Evolutionary conservation across 1,140 invertebrate genomes (phyloP).

Genomic region (Oncopodura yosiiana): DNA sequence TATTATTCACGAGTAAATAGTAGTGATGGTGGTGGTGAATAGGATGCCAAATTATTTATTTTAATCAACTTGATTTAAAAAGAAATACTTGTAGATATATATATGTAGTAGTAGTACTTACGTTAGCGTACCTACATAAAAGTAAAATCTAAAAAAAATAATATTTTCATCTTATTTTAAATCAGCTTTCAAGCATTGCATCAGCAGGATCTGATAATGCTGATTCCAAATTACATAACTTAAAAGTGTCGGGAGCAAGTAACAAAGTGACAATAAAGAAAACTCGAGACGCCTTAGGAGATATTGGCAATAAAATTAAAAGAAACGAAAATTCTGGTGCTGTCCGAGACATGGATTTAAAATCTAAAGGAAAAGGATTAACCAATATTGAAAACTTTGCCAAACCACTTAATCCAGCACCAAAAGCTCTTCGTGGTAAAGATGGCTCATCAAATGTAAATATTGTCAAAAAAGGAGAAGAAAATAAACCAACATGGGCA

Average conservation of each 20-base stretch:
- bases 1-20: too few species aligned
- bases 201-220: conserved; percentile 8
- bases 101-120: too few species aligned
- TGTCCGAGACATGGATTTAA: background rate
- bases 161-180: background rate
- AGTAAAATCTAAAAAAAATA: background rate
- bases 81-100: too few species aligned
- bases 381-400: conserved; percentile 1
- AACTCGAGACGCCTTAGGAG: conserved; percentile 22
- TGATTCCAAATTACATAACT: background rate
- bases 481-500: background rate
- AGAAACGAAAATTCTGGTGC: background rate
- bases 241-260: background rate
- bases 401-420: background rate
- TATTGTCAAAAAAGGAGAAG: background rate
- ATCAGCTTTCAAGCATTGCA: background rate
- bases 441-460: conserved; percentile 1
- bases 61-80: too few species aligned
- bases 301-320: conserved; percentile 31
- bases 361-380: background rate
- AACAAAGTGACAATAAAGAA: conserved; percentile 14
- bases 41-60: too few species aligned
- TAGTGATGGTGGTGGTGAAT: too few species aligned
- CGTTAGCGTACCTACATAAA: too few species aligned
- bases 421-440: background rate